Conservation (phyloP, 1,140 invertebrate species). For the Drosophila bocki region DNA sequence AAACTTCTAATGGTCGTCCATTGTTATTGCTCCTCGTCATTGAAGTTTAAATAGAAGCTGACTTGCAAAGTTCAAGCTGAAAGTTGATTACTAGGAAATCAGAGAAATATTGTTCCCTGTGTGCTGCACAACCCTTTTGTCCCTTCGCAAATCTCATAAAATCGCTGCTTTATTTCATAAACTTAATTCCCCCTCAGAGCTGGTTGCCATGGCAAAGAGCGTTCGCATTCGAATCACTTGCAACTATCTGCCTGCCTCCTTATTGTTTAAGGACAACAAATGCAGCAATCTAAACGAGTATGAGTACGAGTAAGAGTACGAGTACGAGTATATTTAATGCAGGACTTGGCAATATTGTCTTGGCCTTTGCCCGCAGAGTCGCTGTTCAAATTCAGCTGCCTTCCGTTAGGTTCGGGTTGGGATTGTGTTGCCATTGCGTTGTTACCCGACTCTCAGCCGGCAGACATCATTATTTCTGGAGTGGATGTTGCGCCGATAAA, state of each 20-base stretch:
- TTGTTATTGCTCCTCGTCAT: neutral
- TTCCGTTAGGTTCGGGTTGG: neutral
- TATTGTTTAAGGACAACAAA: slow-evolving; percentile 39
- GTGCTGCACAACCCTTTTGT: neutral
- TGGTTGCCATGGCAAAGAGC: slow-evolving; percentile 37
- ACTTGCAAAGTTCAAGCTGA: slow-evolving; percentile 14
- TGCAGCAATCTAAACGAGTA: slow-evolving; percentile 13
- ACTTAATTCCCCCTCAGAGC: slow-evolving; percentile 17
- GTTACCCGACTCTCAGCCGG: slow-evolving; percentile 36
- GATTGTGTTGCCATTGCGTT: slow-evolving; percentile 41
- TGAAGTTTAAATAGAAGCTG: slow-evolving; percentile 16
- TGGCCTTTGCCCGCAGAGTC: slow-evolving; percentile 36
- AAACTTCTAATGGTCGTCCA: neutral
- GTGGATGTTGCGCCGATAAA: slow-evolving; percentile 75
- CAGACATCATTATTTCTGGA: slow-evolving; percentile 79
- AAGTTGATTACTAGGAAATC: slow-evolving; percentile 24
- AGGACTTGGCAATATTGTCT: slow-evolving; percentile 54
- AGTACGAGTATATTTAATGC: slow-evolving; percentile 47
- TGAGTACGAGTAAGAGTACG: neutral
- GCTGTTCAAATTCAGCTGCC: slow-evolving; percentile 9
- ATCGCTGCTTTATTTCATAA: slow-evolving; percentile 23
- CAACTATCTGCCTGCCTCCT: slow-evolving; percentile 7
- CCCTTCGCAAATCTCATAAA: slow-evolving; percentile 22
- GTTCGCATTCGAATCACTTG: slow-evolving; percentile 21
- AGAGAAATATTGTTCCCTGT: neutral